A percentile compares a stretch with the other conserved stretches of the same genome.
phyloP scores from a whole-genome alignment of 2,888 invertebrate species.

The Elysia crispata region DNA sequence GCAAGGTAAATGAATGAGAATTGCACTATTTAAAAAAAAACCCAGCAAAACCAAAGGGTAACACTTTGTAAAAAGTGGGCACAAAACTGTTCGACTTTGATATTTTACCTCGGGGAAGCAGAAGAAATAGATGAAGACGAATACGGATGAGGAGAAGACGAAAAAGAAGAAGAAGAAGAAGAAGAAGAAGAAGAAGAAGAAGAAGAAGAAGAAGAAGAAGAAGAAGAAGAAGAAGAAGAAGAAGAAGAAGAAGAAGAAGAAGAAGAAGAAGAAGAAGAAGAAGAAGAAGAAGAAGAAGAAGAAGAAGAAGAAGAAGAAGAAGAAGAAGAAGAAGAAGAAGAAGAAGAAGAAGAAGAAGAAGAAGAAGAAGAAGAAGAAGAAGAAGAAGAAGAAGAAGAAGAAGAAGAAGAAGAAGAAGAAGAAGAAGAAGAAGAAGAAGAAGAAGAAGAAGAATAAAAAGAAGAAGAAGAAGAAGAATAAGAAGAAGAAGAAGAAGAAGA shows the following conservation, averaged over 20 bases:
- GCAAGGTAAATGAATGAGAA: no score
- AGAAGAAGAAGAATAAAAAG: no score
- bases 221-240: slow-evolving; percentile 14
- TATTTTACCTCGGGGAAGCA: not conserved
- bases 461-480: no score
- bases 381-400: not conserved
- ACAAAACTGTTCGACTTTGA: not conserved
- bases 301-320: slow-evolving; percentile 13
- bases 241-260: slow-evolving; percentile 12
- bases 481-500: slow-evolving; percentile 29
- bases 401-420: slow-evolving; percentile 22
- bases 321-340: slow-evolving; percentile 24
- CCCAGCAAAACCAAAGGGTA: no score
- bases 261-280: not conserved
- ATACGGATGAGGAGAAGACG: not conserved
- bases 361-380: slow-evolving; percentile 12
- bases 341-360: slow-evolving; percentile 29
- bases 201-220: slow-evolving; percentile 17
- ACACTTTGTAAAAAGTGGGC: no score
- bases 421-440: slow-evolving; percentile 26
- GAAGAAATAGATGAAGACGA: not conserved
- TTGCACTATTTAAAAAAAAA: no score
- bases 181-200: not conserved
- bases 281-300: slow-evolving; percentile 6
- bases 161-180: not conserved